Evolutionary conservation across 1,140 invertebrate genomes (phyloP).

Genomic region (Meteorus sp.): DNA sequence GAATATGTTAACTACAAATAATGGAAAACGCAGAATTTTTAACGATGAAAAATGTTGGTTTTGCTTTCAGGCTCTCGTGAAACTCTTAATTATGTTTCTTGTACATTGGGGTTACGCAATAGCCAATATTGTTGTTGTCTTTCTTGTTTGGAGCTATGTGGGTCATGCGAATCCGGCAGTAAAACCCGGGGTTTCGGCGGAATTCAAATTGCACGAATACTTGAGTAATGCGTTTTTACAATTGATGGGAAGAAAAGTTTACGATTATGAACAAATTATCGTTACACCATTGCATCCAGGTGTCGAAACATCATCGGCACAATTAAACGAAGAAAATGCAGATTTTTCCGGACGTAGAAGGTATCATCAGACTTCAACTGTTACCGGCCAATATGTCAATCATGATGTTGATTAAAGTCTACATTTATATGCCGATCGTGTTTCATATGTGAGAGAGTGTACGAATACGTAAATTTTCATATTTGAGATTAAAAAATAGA

Average conservation of each 20-base stretch:
- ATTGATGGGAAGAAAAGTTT: conserved; percentile 76
- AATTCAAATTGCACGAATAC: conserved; percentile 87
- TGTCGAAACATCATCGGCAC: conserved; percentile 78
- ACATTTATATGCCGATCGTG: background rate
- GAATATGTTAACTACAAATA: no score
- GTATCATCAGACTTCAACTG: conserved; percentile 87
- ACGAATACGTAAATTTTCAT: no score
- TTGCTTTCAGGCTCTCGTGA: conserved; percentile 73
- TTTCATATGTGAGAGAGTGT: background rate
- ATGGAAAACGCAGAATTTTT: no score
- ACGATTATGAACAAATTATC: conserved; percentile 87
- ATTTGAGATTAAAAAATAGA: conserved; percentile 5
- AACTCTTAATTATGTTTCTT: conserved; percentile 88
- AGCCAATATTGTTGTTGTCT: conserved; percentile 76
- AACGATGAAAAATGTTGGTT: no score
- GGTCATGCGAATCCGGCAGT: conserved; percentile 92
- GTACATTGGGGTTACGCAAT: conserved; percentile 92
- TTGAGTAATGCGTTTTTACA: conserved; percentile 73
- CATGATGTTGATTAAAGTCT: conserved; percentile 57
- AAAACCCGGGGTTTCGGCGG: conserved; percentile 85
- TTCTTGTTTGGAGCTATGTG: conserved; percentile 90
- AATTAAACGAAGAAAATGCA: conserved; percentile 92
- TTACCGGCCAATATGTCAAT: conserved; percentile 76
- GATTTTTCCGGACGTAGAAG: conserved; percentile 88
- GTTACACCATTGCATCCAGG: conserved; percentile 84